Conservation (phyloP, 2,888 invertebrate species). For the Candidula unifasciata region DNA sequence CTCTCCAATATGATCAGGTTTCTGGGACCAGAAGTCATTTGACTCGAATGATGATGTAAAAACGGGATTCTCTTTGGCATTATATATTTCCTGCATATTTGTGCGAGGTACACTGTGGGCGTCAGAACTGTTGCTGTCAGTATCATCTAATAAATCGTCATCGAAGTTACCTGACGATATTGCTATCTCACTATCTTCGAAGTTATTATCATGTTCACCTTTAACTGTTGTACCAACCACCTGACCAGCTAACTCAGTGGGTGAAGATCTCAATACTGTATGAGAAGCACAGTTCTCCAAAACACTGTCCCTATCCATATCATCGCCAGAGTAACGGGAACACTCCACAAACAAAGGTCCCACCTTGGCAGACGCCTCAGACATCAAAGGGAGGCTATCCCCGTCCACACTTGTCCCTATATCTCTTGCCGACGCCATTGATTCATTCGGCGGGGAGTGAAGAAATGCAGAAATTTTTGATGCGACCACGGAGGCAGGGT, state of each 20-base stretch:
- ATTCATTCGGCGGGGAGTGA: conserved; percentile 48
- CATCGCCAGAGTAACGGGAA: conserved; percentile 4
- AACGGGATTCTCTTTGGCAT: background rate
- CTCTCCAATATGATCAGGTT: background rate
- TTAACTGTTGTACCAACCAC: background rate
- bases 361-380: background rate
- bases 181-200: too few species aligned
- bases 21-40: background rate
- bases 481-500: conserved; percentile 27
- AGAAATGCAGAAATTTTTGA: conserved; percentile 35
- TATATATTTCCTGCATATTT: background rate
- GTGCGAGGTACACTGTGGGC: background rate
- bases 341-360: background rate
- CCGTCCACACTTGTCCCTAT: conserved; percentile 45
- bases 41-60: background rate
- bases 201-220: background rate
- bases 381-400: background rate
- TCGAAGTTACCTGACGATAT: too few species aligned
- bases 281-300: background rate
- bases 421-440: conserved; percentile 41
- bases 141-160: too few species aligned
- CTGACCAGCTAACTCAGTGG: background rate
- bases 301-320: conserved; percentile 41
- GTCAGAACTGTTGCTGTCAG: too few species aligned
- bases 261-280: too few species aligned